These are phyloP conservation scores for Caenorhabditis sp. DNA, from an alignment of 2,888 invertebrate species.

Conservation along the genomic window DNA sequence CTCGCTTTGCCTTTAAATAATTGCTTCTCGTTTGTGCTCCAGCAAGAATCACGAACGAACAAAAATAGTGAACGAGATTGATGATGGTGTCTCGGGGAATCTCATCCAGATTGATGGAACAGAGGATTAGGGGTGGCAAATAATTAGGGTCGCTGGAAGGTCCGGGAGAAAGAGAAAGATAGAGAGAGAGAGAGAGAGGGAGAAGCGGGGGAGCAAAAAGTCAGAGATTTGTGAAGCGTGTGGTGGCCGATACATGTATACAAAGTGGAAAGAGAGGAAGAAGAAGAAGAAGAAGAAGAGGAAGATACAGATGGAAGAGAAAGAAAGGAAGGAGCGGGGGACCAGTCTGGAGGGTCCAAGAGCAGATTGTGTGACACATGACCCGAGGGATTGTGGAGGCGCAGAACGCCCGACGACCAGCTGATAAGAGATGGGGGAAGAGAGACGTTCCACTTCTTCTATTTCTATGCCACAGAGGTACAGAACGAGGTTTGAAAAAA, in stretches of 20 bases:
- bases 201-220: background rate
- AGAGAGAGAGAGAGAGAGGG: constrained; percentile 3
- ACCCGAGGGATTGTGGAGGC: constrained; percentile 4
- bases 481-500: too few relatives aligned
- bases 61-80: constrained; percentile 18
- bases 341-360: background rate
- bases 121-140: constrained; percentile 39
- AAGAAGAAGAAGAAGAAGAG: constrained; percentile 1
- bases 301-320: constrained; percentile 36
- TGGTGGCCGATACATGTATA: constrained; percentile 26
- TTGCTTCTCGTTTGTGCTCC: too few relatives aligned
- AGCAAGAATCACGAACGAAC: constrained; percentile 1
- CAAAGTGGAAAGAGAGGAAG: constrained; percentile 8
- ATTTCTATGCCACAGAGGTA: too few relatives aligned
- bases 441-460: too few relatives aligned
- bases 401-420: background rate
- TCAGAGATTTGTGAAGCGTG: constrained; percentile 32
- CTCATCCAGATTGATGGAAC: constrained; percentile 8
- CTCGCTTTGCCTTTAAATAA: constrained; percentile 23
- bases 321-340: constrained; percentile 17
- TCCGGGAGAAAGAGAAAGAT: background rate
- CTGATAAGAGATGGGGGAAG: background rate
- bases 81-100: constrained; percentile 4
- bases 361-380: constrained; percentile 14
- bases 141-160: constrained; percentile 27